Percentiles rank a stretch among this genome's conserved stretches.
These are phyloP conservation scores for Sturmia bella DNA, from an alignment of 2,888 invertebrate species.

Conservation along the genomic window DNA sequence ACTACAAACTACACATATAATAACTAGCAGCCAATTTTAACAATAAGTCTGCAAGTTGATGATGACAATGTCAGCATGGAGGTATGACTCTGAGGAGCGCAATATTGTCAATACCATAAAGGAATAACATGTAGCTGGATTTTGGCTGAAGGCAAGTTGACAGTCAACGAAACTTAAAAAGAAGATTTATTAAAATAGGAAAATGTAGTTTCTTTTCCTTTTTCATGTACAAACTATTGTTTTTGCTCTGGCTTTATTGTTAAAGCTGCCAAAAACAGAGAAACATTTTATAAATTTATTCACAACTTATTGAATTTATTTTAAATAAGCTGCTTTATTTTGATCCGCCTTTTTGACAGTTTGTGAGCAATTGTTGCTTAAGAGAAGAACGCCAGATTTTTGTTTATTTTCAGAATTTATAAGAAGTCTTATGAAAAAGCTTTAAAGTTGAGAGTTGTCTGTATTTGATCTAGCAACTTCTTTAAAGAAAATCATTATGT, in stretches of 20 bases:
- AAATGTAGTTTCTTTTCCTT: conserved; percentile 28
- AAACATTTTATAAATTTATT: conserved; percentile 33
- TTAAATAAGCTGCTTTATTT: conserved; percentile 40
- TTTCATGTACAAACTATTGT: conserved; percentile 6
- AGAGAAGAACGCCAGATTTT: background rate
- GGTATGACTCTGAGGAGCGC: conserved; percentile 2
- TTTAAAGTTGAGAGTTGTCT: no score
- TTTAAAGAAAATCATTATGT: no score
- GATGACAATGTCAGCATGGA: conserved; percentile 29
- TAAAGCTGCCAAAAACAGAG: conserved; percentile 16
- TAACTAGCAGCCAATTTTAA: background rate
- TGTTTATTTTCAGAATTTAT: background rate
- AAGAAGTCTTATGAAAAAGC: no score
- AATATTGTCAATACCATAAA: conserved; percentile 52
- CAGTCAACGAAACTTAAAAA: conserved; percentile 6
- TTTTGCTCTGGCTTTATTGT: conserved; percentile 4
- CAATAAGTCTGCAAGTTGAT: conserved; percentile 27
- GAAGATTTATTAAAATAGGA: conserved; percentile 60
- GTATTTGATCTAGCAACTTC: no score
- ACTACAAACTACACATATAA: conserved; percentile 5
- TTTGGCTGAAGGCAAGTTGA: conserved; percentile 29
- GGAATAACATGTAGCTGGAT: conserved; percentile 13
- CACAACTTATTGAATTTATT: conserved; percentile 48
- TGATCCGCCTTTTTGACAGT: background rate
- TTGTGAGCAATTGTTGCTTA: background rate